phyloP scores from a whole-genome alignment of 2,888 invertebrate genomes.

The Tetropium fuscum region DNA sequence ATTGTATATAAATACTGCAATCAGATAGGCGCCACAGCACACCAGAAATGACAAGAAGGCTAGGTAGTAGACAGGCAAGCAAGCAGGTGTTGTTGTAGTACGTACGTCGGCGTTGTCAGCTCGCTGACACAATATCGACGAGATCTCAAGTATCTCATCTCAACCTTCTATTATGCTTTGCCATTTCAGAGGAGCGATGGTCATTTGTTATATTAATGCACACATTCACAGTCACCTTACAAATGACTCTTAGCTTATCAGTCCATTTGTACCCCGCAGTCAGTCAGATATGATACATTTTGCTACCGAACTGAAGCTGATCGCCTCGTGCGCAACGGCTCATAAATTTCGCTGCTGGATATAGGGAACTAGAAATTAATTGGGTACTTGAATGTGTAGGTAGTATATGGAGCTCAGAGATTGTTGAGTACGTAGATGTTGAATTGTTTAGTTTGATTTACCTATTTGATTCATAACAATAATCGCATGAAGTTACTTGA shows the following conservation, averaged over 20 bases:
- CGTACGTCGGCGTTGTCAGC: too few relatives aligned
- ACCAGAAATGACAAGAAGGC: too few relatives aligned
- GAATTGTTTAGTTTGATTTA: too few relatives aligned
- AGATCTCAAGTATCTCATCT: constrained; percentile 45
- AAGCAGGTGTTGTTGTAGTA: too few relatives aligned
- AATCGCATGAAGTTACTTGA: too few relatives aligned
- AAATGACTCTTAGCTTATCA: constrained; percentile 24
- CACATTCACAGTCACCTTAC: constrained; percentile 47
- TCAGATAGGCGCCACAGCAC: too few relatives aligned
- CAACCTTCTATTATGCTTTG: constrained; percentile 49
- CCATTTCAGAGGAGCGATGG: constrained; percentile 44
- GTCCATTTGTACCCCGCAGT: neutral
- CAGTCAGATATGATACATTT: constrained; percentile 10
- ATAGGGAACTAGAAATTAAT: neutral
- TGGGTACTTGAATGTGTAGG: constrained; percentile 2
- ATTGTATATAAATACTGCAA: too few relatives aligned
- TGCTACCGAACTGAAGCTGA: constrained; percentile 4
- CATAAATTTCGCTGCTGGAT: neutral
- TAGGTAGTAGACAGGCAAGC: too few relatives aligned
- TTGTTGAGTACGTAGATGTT: too few relatives aligned
- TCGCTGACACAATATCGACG: constrained; percentile 33
- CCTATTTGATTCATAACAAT: too few relatives aligned
- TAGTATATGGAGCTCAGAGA: too few relatives aligned
- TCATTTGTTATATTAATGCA: constrained; percentile 51
- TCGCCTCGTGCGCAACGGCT: neutral